A percentile compares a stretch with the other conserved stretches of the same genome.
Conservation (phyloP, 2,797 vertebrate genomes). For the Eulemur coronatus region DNA sequence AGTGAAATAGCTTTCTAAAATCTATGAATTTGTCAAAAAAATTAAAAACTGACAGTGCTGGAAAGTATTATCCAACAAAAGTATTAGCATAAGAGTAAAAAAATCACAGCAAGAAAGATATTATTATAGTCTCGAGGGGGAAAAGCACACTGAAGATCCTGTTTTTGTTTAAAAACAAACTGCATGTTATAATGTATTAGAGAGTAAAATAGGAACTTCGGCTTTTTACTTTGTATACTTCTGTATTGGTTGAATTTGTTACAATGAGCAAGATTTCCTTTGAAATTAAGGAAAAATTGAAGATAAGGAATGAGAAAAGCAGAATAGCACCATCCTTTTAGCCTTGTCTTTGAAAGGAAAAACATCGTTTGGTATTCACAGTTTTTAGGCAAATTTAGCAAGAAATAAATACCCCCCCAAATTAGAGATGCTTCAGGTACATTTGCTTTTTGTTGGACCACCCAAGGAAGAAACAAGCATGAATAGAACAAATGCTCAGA, state of each 20-base stretch:
- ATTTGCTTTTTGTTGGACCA: constrained; percentile 27
- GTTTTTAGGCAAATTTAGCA: constrained; percentile 39
- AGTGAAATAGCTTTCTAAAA: constrained; percentile 30
- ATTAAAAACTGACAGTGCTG: background rate
- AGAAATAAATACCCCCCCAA: background rate
- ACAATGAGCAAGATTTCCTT: constrained; percentile 16
- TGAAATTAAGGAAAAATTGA: constrained; percentile 3
- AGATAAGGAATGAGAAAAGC: constrained; percentile 27
- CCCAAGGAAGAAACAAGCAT: background rate
- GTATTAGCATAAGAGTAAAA: background rate
- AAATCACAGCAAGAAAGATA: background rate
- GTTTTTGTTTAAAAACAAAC: constrained; percentile 39
- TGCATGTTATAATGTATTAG: background rate
- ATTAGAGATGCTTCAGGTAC: background rate
- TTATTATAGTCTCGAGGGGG: background rate
- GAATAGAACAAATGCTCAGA: background rate
- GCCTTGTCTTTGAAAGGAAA: background rate
- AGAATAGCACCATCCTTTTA: background rate
- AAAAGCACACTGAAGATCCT: background rate
- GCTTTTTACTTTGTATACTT: background rate
- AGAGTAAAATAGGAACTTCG: background rate
- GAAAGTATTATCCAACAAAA: constrained; percentile 40
- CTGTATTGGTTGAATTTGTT: background rate
- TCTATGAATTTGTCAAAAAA: constrained; percentile 1
- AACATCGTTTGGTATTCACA: background rate